Percentiles rank a stretch among this genome's conserved stretches.
phyloP scores from a whole-genome alignment of 2,797 vertebrate species.

The Enteromius trimaculatus region DNA sequence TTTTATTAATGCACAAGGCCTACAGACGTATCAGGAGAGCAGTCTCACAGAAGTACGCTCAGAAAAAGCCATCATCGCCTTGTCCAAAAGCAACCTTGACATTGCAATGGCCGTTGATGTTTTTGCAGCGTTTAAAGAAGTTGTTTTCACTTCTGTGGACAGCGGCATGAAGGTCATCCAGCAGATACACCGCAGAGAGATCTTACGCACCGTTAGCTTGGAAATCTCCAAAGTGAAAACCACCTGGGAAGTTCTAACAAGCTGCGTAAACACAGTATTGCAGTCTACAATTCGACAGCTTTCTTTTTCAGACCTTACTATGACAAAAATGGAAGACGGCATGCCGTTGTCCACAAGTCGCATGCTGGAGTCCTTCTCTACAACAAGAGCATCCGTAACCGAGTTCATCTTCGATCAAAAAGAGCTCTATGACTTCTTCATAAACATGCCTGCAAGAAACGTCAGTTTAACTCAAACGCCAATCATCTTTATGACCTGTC shows the following conservation, averaged over 20 bases:
- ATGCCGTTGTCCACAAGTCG: neutral
- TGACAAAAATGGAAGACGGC: fast-evolving
- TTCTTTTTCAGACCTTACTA: conserved; percentile 61
- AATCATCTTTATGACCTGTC: conserved; percentile 87
- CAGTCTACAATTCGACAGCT: conserved; percentile 73
- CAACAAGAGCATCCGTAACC: conserved; percentile 60
- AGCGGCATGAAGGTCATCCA: conserved; percentile 49
- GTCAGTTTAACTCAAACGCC: conserved; percentile 75
- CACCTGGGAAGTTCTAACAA: conserved; percentile 71
- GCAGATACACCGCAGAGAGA: conserved; percentile 55
- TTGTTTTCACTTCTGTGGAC: conserved; percentile 79
- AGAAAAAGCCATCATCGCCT: conserved; percentile 62
- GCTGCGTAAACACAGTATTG: conserved; percentile 70
- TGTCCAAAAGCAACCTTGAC: conserved; percentile 27
- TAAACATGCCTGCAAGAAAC: conserved; percentile 78
- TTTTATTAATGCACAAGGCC: conserved; percentile 65
- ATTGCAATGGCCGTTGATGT: conserved; percentile 71
- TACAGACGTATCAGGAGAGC: conserved; percentile 62
- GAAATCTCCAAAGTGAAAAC: conserved; percentile 73
- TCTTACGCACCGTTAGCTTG: conserved; percentile 72
- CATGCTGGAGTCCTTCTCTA: conserved; percentile 70
- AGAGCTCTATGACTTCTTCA: conserved; percentile 77
- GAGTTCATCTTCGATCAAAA: conserved; percentile 75
- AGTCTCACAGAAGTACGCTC: conserved; percentile 64
- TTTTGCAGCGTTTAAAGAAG: conserved; percentile 71